A percentile compares a stretch with the other conserved stretches of the same genome.
phyloP scores from a whole-genome alignment of 2,888 invertebrate species.

The Tachina lurida region DNA sequence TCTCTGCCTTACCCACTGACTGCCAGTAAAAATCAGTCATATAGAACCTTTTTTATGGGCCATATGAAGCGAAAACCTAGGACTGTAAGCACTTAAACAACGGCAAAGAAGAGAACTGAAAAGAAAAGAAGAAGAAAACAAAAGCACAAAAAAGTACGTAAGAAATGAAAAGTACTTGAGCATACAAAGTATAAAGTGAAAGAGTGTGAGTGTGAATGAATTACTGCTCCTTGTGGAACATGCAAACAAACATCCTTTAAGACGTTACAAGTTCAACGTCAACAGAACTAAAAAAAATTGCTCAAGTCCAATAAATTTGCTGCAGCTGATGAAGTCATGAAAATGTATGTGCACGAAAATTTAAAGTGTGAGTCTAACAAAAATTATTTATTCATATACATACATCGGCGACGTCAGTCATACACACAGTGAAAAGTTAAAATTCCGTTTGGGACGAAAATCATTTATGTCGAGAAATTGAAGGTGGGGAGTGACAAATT shows the following conservation, averaged over 20 bases:
- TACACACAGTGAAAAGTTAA: neutral
- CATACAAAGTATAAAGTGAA: constrained; percentile 31
- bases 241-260: constrained; percentile 29
- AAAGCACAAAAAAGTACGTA: constrained; percentile 10
- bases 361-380: constrained; percentile 25
- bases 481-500: constrained; percentile 4
- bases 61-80: constrained; percentile 65
- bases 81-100: constrained; percentile 56
- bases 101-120: neutral
- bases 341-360: constrained; percentile 28
- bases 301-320: constrained; percentile 39
- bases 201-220: constrained; percentile 24
- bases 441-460: neutral
- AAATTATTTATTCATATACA: constrained; percentile 46
- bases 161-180: constrained; percentile 36
- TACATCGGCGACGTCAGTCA: neutral
- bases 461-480: constrained; percentile 1
- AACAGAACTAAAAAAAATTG: constrained; percentile 33
- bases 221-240: constrained; percentile 27
- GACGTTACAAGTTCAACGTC: constrained; percentile 51
- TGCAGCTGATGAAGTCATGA: constrained; percentile 50
- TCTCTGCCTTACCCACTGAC: neutral
- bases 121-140: neutral
- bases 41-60: constrained; percentile 56
- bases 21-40: constrained; percentile 40